These are phyloP conservation scores for Platorchestia sp. DNA, from an alignment of 1,140 invertebrate species.

Conservation along the genomic window DNA sequence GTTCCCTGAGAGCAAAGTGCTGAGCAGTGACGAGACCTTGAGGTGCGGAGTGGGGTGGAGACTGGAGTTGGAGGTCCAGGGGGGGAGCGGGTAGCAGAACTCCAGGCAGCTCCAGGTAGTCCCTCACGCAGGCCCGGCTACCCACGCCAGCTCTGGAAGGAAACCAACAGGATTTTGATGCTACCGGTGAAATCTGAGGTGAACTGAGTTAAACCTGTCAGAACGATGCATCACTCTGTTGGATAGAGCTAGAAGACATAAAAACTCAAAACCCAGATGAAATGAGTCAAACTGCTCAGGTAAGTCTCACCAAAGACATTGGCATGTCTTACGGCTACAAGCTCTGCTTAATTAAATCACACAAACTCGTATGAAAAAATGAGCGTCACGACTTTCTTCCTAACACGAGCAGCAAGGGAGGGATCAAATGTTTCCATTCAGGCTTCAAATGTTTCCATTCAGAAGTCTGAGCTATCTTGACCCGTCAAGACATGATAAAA, in stretches of 20 bases:
- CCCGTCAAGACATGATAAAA: too few relatives aligned
- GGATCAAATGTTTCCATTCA: too few relatives aligned
- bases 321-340: too few relatives aligned
- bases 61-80: not conserved
- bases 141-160: not conserved
- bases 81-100: not conserved
- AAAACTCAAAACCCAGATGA: not conserved
- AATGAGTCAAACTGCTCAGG: not conserved
- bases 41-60: not conserved
- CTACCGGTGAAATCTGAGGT: not conserved
- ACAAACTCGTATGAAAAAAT: too few relatives aligned
- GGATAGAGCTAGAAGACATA: too few relatives aligned
- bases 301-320: not conserved
- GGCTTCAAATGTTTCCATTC: too few relatives aligned
- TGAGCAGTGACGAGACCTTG: not conserved
- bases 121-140: not conserved
- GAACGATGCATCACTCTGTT: not conserved
- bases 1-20: not conserved
- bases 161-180: not conserved
- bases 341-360: too few relatives aligned
- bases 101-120: conserved; percentile 2
- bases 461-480: too few relatives aligned
- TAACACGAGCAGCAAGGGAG: too few relatives aligned
- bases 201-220: not conserved
- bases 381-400: too few relatives aligned